A percentile compares a stretch with the other conserved stretches of the same genome.
These are phyloP conservation scores for Drosophila colorata DNA, from an alignment of 2,888 invertebrate genomes.

Conservation along the genomic window DNA sequence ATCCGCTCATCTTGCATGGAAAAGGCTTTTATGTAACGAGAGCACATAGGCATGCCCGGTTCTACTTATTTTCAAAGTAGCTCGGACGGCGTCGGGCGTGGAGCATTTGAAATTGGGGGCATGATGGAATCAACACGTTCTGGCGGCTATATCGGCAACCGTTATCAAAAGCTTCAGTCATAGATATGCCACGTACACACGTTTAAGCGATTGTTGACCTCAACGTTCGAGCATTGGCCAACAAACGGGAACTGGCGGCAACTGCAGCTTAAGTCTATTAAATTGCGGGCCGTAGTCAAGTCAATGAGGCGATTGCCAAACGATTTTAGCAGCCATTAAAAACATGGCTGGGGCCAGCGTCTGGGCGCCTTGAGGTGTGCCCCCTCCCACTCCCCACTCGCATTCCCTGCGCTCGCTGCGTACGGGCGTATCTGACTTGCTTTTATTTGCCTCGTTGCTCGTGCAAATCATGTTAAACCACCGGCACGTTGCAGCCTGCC, in stretches of 20 bases:
- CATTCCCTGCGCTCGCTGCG: not conserved
- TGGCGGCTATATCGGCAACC: constrained; percentile 40
- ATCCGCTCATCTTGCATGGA: constrained; percentile 1
- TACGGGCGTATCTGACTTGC: constrained; percentile 37
- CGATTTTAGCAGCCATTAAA: constrained; percentile 71
- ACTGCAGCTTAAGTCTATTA: constrained; percentile 42
- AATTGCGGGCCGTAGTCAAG: constrained; percentile 57
- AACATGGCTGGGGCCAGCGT: constrained; percentile 49
- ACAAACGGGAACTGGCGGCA: not conserved
- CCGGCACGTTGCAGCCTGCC: constrained; percentile 43
- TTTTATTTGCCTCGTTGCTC: constrained; percentile 62
- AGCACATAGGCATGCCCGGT: constrained; percentile 17
- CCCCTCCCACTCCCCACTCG: not conserved
- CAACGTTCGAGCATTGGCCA: constrained; percentile 30
- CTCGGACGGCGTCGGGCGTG: not conserved
- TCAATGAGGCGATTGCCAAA: constrained; percentile 73
- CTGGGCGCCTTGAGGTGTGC: constrained; percentile 8
- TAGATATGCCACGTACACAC: constrained; percentile 76
- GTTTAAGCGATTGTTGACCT: constrained; percentile 76
- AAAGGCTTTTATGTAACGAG: constrained; percentile 19
- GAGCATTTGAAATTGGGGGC: not conserved
- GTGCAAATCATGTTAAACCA: constrained; percentile 69
- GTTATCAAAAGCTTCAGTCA: constrained; percentile 67
- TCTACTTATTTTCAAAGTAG: constrained; percentile 28
- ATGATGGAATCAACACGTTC: constrained; percentile 63